Evolutionary conservation across 2,888 invertebrate species (phyloP), one percentile per base, ranked within the genome.

Genomic region (Hofmannophila pseudospretella): DNA sequence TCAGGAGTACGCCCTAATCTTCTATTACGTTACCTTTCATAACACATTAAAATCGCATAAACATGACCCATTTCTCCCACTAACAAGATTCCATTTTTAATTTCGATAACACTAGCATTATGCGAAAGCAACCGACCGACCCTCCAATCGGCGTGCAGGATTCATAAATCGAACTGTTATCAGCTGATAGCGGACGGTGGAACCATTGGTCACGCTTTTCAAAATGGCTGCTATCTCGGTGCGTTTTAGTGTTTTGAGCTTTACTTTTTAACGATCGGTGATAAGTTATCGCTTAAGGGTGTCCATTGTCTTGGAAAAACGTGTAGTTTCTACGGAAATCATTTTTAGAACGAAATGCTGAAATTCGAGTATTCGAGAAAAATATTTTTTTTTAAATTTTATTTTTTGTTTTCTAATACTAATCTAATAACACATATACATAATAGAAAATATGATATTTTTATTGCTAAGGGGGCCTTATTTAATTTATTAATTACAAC

Each of bases 141-240:
- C 58, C 54, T 55, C 84, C 84, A 85, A 85, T 82, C 71, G 61
- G 56, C 51, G 59, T 45, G 44, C 57, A 46, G 70, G 45, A 67
- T 77, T 77, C 64, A 66, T 72, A 81, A 80, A 79, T 76, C 70
- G 77, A 75, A 75, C 57, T 71, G 67, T 79, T 84, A 84, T 80
- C 84, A 78, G 60, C 63, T 79, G 80, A 80, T 79, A 81, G 66
- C 67, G 61, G 52, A 49, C 62, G 51, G 58, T 56, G 54, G 51
- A 64, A 60, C 67, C 58, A 82, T 84, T 82, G 84, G 82, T 71
- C 70, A 75, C 69, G 73, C 53, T 71, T 72, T 75, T 68, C 72
- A 79, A 80, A 67, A 80, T 80, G 84, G 81, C 74, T 59, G 57
- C 75, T 75, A 78, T 79, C 72, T 69, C 50, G 58, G 61, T 64